Evolutionary conservation across 1,140 invertebrate genomes (phyloP), one percentile per base, ranked within the genome.

Genomic region (Lerema accius): DNA sequence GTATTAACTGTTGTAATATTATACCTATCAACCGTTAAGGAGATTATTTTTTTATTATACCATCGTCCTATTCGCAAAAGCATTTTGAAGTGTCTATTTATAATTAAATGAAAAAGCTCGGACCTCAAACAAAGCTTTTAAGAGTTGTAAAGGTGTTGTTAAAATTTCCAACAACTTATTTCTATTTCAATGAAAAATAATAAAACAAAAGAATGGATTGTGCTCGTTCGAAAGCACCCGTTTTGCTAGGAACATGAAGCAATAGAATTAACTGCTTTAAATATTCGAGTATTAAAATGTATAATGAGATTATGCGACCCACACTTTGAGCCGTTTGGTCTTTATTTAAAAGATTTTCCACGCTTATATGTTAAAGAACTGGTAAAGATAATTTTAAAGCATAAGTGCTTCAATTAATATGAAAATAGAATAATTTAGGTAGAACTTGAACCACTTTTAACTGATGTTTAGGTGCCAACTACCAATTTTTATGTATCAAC

Each of bases 171-270:
- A 67, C 59, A 70, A 73, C 63, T 71, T 67, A 55, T 65, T 74
- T 74, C 65, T 68, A 61, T 63, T 70, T 67, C 46, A 75, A 75
- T 68, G 71, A 77, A 71, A 76, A 78, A 74, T 73, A 67, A 72
- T 49, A 63, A 70, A 76, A 80, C 73, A 80, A 82, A 73, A 70
- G 60, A 60, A 53, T 48, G 62, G 56, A 63, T 60, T 59, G 55
- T 51, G 16, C 37, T 66, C 43, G 56, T 61, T 66, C 9, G 32
- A 46, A 43, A 58, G 35, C 28, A 32, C 28, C 28, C 4, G 9
- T 32, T 32, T 32, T 7, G 9, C 4, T 32, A 7, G 28, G 4
- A 1, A 32, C 9, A 32, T 7, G 28, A 32, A 32, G 4, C 28
- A 4, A 32, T 23, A 23, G 19, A 23, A 23, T 7, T 32, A 32